Evolutionary conservation across 2,888 invertebrate genomes (phyloP).

Genomic region (Hipparchia semele): DNA sequence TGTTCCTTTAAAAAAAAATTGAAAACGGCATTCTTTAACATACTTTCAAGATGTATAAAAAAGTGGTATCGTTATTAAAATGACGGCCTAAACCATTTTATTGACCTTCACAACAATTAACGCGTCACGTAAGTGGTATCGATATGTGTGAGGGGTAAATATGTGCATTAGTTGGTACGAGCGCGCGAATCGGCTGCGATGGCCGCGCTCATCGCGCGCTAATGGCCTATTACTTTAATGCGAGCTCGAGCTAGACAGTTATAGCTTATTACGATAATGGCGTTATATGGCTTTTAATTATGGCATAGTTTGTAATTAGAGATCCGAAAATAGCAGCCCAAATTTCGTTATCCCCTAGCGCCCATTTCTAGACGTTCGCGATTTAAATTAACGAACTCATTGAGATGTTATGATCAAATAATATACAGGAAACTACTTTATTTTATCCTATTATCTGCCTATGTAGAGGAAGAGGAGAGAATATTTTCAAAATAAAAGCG

Average conservation of each 20-base stretch:
- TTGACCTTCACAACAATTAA: too few species aligned
- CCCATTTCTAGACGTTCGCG: background rate
- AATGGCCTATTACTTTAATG: slow-evolving; percentile 15
- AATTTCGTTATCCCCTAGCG: background rate
- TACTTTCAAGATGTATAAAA: too few species aligned
- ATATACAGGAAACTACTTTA: too few species aligned
- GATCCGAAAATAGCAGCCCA: slow-evolving; percentile 2
- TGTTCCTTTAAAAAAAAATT: too few species aligned
- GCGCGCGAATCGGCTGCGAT: background rate
- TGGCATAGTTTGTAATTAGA: slow-evolving; percentile 9
- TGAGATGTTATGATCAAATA: too few species aligned
- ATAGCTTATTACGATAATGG: slow-evolving; percentile 18
- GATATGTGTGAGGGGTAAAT: background rate
- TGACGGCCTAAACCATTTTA: too few species aligned
- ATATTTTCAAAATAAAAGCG: too few species aligned
- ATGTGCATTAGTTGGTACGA: background rate
- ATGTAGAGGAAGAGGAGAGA: too few species aligned
- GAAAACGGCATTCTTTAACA: too few species aligned
- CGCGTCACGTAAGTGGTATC: too few species aligned
- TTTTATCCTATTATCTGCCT: too few species aligned
- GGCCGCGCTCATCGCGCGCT: slow-evolving; percentile 2
- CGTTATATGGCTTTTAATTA: slow-evolving; percentile 13
- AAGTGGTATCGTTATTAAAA: too few species aligned
- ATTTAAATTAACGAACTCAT: background rate
- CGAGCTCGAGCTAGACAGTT: background rate